A percentile compares a stretch with the other conserved stretches of the same genome.
Conservation (phyloP, 23 tunicate genomes). For the Corella eumyota region DNA sequence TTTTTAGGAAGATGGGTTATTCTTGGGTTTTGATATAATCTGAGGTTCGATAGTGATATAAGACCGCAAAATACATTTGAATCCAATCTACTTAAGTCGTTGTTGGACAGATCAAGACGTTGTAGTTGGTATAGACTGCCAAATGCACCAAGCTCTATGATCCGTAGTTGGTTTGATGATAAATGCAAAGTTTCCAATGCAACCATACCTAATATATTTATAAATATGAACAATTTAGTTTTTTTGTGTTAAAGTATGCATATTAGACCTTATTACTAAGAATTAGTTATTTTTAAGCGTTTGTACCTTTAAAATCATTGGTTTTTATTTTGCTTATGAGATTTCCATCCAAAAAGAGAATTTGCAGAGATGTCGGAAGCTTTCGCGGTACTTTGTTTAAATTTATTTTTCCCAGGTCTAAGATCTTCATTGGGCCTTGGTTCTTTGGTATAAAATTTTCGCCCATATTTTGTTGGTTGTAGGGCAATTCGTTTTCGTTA, state of each 20-base stretch:
- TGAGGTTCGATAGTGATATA: slow-evolving; percentile 6
- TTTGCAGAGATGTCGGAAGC: slow-evolving; percentile 16
- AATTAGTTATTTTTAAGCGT: not conserved
- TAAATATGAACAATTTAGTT: not conserved
- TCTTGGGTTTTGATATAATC: slow-evolving; percentile 29
- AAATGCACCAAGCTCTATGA: slow-evolving; percentile 26
- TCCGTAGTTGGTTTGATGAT: slow-evolving; percentile 24
- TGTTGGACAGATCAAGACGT: slow-evolving; percentile 42
- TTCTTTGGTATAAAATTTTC: not conserved
- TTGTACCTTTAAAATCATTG: not conserved
- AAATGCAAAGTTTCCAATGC: slow-evolving; percentile 29
- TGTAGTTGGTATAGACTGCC: slow-evolving; percentile 1
- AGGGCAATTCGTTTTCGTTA: not conserved
- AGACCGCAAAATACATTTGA: slow-evolving; percentile 34
- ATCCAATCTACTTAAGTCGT: slow-evolving; percentile 13
- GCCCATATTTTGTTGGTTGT: not conserved
- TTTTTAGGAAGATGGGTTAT: slow-evolving; percentile 25
- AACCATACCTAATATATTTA: no score
- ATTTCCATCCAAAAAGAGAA: slow-evolving; percentile 40
- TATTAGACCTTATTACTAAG: not conserved
- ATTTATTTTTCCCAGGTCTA: slow-evolving; percentile 41
- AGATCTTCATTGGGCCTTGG: slow-evolving; percentile 5
- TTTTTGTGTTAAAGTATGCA: not conserved
- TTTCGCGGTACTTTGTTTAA: slow-evolving; percentile 14
- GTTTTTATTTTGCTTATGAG: slow-evolving; percentile 6